Evolutionary conservation across 37 sponge, comb jelly and placozoan species (phyloP).

Genomic region (Geodia barretti): DNA sequence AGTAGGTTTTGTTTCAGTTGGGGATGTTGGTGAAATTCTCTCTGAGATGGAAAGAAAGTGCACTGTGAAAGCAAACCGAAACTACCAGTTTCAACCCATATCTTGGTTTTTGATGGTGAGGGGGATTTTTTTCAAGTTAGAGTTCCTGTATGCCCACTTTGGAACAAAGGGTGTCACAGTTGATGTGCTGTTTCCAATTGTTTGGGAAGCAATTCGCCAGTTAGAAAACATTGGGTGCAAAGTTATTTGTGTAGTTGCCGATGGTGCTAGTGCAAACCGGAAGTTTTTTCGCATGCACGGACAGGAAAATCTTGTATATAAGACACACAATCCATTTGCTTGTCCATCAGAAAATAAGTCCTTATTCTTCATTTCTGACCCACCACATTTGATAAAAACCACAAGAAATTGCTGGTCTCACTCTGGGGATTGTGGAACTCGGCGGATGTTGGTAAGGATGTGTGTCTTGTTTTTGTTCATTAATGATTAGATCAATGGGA

Average conservation of each 20-base stretch:
- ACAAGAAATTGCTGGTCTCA: constrained; percentile 26
- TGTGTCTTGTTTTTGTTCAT: background rate
- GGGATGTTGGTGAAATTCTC: constrained; percentile 16
- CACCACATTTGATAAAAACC: constrained; percentile 33
- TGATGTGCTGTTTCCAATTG: constrained; percentile 22
- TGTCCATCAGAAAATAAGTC: background rate
- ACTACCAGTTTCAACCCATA: constrained; percentile 24
- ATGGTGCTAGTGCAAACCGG: constrained; percentile 51
- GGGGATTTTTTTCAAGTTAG: constrained; percentile 20
- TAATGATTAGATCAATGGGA: background rate
- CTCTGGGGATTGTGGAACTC: background rate
- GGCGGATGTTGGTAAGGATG: constrained; percentile 17
- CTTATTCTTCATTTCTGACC: constrained; percentile 12
- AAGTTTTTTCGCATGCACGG: constrained; percentile 33
- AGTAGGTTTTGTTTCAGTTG: constrained; percentile 33
- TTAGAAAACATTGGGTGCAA: constrained; percentile 35
- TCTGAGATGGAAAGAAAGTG: constrained; percentile 1
- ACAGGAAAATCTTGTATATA: background rate
- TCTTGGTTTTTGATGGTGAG: constrained; percentile 46
- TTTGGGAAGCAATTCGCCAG: constrained; percentile 39
- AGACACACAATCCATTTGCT: background rate
- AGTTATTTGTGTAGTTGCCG: constrained; percentile 23
- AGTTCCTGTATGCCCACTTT: constrained; percentile 49
- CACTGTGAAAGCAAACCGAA: background rate
- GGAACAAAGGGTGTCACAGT: constrained; percentile 13